Base-by-base conservation (phyloP, 2,888 invertebrate genomes). In the Drosophila ezoana region DNA sequence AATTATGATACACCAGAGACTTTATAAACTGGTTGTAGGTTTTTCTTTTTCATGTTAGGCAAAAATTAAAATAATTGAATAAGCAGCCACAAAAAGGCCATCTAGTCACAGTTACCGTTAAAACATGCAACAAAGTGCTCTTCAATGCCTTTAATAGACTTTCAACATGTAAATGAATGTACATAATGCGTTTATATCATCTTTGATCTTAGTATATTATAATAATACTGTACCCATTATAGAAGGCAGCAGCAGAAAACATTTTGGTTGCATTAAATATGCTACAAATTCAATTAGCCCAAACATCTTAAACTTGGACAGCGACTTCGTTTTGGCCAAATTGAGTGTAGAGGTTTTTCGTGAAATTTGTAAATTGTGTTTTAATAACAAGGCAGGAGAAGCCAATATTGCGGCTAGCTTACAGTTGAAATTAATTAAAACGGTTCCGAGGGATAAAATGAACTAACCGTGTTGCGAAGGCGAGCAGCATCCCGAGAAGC, bases 401-500 rank as follows among this genome's bases (percentile, higher is more conserved):
- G 65, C 48, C 51, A 61, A 72, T 65, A 48, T 56, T 57, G 63
- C 9, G 52, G 32, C 47, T 44, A 32, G 68, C 37, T 23, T 69
- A 69, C 82, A 86, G 70, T 70, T 66, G 61, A 69, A 83, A 71
- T 80, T 86, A 82, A 82, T 82, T 88, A 82, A 82, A 86, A 80
- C 53, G 56, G 53, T 52, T 66, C 28, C 16, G 49, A 33, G 32
- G 40, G 41, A 40, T 56, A 61, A 61, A 72, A 57, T 28, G 37
- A n/a, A 52, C 28, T 38, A 32, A 14, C 5, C 40, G 10, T 11
- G 41, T 14, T 23, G 37, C 11, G 33, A 18, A 28, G 51, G 14
- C 14, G 48, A 11, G 35, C n/a, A 23, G 28, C 28, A 28, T 28
- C 28, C 28, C 28, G 28, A 41, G 43, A 48, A 18, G 47, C 32